Evolutionary conservation across 2,888 invertebrate genomes (phyloP).

Genomic region (Zhuqinia jingwanae): DNA sequence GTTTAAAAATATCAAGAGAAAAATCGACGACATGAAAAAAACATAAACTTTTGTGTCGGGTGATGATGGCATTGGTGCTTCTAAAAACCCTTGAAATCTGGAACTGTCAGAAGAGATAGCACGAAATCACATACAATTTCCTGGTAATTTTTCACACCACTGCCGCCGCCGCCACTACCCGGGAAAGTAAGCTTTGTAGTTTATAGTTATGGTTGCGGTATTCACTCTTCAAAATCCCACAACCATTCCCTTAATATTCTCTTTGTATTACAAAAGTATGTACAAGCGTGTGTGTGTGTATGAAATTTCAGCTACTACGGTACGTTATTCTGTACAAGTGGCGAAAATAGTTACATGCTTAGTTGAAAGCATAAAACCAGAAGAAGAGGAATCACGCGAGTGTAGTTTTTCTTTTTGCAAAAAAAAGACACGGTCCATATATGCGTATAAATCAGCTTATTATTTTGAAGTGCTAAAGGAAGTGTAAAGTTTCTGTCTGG

Average conservation of each 20-base stretch:
- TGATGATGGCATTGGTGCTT: not conserved
- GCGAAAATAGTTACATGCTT: not conserved
- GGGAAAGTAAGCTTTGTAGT: constrained; percentile 8
- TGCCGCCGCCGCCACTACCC: not conserved
- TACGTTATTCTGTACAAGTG: not conserved
- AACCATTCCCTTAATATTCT: constrained; percentile 1
- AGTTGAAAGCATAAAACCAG: not conserved
- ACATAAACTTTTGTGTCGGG: not conserved
- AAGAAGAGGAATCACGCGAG: constrained; percentile 4
- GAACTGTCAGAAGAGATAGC: constrained; percentile 40
- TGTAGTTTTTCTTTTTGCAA: not conserved
- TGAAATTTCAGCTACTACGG: not conserved
- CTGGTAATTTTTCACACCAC: constrained; percentile 37
- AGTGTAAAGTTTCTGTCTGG: constrained; percentile 27
- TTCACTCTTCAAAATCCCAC: not conserved
- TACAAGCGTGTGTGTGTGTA: not conserved
- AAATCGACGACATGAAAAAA: constrained; percentile 10
- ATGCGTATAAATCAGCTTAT: not conserved
- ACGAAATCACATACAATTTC: constrained; percentile 52
- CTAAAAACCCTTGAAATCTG: constrained; percentile 23
- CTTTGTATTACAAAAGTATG: not conserved
- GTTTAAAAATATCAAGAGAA: not conserved
- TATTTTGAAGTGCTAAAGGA: not conserved
- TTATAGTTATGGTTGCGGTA: constrained; percentile 11
- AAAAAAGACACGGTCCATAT: not conserved